phyloP scores from a whole-genome alignment of 2,888 invertebrate genomes.

The Steinernema carpocapsae region DNA sequence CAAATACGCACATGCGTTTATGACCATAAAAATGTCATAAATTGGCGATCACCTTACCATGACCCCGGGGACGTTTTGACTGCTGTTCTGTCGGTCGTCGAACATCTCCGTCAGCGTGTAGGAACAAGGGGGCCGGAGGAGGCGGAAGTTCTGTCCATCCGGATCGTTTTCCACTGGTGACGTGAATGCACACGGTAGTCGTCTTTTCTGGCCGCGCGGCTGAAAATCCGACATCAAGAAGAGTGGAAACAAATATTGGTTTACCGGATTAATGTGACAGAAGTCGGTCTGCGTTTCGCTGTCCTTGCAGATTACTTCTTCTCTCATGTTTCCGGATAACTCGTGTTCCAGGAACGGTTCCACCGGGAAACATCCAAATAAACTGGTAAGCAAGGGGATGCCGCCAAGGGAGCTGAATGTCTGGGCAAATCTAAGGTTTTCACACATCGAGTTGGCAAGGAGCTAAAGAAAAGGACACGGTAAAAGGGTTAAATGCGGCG shows the following conservation, averaged over 20 bases:
- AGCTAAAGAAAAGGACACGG: conserved; percentile 48
- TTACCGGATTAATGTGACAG: conserved; percentile 27
- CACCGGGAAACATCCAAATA: conserved; percentile 66
- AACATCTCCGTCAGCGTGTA: conserved; percentile 66
- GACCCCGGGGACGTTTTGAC: not conserved
- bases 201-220: conserved; percentile 40
- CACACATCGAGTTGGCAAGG: conserved; percentile 62
- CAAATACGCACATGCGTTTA: too few species aligned
- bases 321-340: not conserved
- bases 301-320: conserved; percentile 36
- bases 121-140: conserved; percentile 59
- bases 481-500: not conserved
- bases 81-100: conserved; percentile 51
- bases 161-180: conserved; percentile 54
- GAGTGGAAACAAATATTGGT: not conserved
- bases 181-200: conserved; percentile 42
- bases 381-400: conserved; percentile 60
- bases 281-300: conserved; percentile 40
- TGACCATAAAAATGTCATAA: too few species aligned
- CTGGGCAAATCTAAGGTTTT: conserved; percentile 65
- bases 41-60: too few species aligned
- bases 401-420: conserved; percentile 61
- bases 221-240: not conserved
- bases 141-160: conserved; percentile 52
- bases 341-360: conserved; percentile 54